Base-by-base conservation (phyloP, 1,140 invertebrate species). In the Bilobella aurantiaca region DNA sequence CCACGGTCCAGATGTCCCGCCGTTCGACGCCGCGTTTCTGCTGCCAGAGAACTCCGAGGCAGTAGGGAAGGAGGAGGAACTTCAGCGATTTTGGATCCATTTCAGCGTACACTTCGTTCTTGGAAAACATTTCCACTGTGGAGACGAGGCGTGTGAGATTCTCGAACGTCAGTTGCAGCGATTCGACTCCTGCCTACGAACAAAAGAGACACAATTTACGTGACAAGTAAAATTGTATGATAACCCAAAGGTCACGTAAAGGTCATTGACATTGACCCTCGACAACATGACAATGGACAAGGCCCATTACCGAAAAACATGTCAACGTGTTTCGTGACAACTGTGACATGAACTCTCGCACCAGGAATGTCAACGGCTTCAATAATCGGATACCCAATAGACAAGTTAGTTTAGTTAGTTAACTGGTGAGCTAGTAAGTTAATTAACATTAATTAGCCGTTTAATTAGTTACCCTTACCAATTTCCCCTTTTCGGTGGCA, bases 81-180 rank as follows among this genome's bases (percentile, higher is more conserved):
- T 90, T 90, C 1, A 97, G 75, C 74, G 92, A 86, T 68, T 86
- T 85, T 16, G 91, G 92, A 0, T 90, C 77, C 14, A 96, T 75
- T 80, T 97, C 94, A 60, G 93, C 89, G 47, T 92, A 80, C 28
- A 79, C 80, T 82, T 97, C 94, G 79, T 96, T 96, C 31, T 77
- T 76, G 76, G 91, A 94, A 73, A 96, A 96, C 76, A 96, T 82
- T 53, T 83, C 85, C 0, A 87, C 80, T 42, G 86, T 67, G 3
- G 89, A 92, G 0, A 93, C 89, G 58, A 91, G 76, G 69, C 80
- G 82, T 21, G 90, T 93, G 1, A 84, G 80, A 73, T 89, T 81
- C 79, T 93, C 90, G 64, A 93, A 84, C 34, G 49, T 18, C 3
- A 23, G 3, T 53, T 53, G 49, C 12, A 53, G 8, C 8, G 5